Base-by-base conservation (phyloP, 2,888 invertebrate species). In the Morpho deidamia region DNA sequence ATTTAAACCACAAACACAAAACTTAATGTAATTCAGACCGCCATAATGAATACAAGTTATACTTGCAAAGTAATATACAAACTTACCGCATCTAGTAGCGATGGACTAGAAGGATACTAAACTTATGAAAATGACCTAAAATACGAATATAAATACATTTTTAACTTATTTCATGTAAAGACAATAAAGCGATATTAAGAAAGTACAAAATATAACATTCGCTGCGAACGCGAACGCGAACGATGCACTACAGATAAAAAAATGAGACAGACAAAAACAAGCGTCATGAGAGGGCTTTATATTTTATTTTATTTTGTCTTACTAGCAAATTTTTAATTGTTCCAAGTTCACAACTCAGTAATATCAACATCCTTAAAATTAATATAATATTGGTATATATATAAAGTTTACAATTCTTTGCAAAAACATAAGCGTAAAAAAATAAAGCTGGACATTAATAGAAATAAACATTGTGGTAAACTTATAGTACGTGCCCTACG, bases 11-110 rank as follows among this genome's bases (percentile, higher is more conserved):
- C 51, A 61, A 65, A 62, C 59, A 59, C 56, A 52, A 61, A 61
- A 61, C 56, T 60, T 64, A 65, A 66, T 76, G 75, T 72, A 73
- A 73, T 23, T 72, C 71, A 78, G 83, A 89, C 89, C 89, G 90
- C 90, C 90, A 90, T 90, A 89, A 75, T 88, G 89, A 83, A 86
- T 78, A 83, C 81, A 81, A 83, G 77, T 86, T 76, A 76, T 70
- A 58, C 69, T 66, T 46, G 58, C 59, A 68, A 74, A 76, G 70
- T 72, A 76, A 74, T 74, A 76, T 74, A 63, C 45, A 65, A 80
- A 84, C 90, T 89, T 83, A 88, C 89, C 90, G 83, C 83, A 83
- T 80, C 60, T 61, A 64, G 55, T 69, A 77, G 83, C 85, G 86
- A 85, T 79, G 87, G 88, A 87, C 83, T 75, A 67, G 61, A 67